Conservation (phyloP, 92 coral and sea anemone genomes). For the Actinostola sp. region DNA sequence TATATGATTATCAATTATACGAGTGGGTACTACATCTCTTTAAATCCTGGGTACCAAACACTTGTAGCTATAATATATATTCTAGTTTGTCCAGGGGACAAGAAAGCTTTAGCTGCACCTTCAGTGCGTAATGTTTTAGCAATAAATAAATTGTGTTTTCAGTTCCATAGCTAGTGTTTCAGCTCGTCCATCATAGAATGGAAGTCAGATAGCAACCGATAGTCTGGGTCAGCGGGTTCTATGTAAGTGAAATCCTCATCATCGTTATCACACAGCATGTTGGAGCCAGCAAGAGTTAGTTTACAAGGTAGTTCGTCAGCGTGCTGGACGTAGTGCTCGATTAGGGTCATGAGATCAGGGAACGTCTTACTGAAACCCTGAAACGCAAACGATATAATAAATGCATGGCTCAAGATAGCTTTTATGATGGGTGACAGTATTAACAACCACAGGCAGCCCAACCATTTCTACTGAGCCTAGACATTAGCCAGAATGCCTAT, state of each 20-base stretch:
- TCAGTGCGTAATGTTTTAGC: too few species aligned
- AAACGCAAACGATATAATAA: background rate
- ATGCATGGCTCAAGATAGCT: too few species aligned
- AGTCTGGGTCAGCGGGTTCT: slow-evolving; percentile 72
- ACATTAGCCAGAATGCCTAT: too few species aligned
- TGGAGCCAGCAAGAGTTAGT: slow-evolving; percentile 85
- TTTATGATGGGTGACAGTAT: too few species aligned
- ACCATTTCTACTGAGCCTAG: too few species aligned
- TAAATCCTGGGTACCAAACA: too few species aligned
- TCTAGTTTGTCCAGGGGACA: background rate
- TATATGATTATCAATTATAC: too few species aligned
- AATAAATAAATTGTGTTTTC: background rate
- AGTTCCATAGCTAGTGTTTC: slow-evolving; percentile 13
- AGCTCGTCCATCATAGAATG: slow-evolving; percentile 81
- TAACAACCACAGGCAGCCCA: too few species aligned
- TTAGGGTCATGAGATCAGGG: slow-evolving; percentile 72
- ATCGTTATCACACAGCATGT: slow-evolving; percentile 67
- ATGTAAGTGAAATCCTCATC: slow-evolving; percentile 59
- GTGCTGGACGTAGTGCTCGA: slow-evolving; percentile 72
- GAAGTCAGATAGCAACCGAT: slow-evolving; percentile 74
- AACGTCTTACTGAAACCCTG: slow-evolving; percentile 83
- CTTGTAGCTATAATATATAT: too few species aligned
- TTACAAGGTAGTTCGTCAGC: slow-evolving; percentile 86
- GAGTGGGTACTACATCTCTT: too few species aligned
- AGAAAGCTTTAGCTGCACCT: background rate